Evolutionary conservation across 2,888 invertebrate species (phyloP), one percentile per base, ranked within the genome.

Genomic region (Lithophane socia): DNA sequence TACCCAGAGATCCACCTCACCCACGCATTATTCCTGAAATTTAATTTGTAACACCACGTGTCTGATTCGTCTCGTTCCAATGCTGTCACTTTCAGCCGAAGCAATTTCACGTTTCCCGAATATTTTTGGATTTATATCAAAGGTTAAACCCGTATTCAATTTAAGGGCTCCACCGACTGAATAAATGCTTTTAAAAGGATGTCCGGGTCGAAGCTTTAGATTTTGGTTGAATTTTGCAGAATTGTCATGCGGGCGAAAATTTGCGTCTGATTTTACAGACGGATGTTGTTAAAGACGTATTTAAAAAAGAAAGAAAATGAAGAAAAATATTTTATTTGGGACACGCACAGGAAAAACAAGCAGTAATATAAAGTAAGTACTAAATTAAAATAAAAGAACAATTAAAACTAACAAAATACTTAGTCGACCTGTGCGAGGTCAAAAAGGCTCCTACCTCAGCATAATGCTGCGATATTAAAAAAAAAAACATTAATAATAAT

Each of bases 21-120:
- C 66, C 56, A 87, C 81, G 49, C 77, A 68, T 73, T 76, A 42
- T 65, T 74, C 54, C 58, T 76, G 72, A 75, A 83, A 83, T 86
- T 86, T 78, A 85, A 88, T 88, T 88, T 86, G 88, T 67, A 77
- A 83, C 84, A 86, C 80, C 75, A 84, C 74, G 65, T 74, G 72
- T 86, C 61, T 76, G 84, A 84, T 82, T 80, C 73, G 42, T 79
- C 69, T 71, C 85, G 85, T 86, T 87, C 83, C 85, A 74, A 69
- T 49, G 79, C 88, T 92, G 92, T 92, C 92, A 90, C 79, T 80
- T 78, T 73, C 92, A 92, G 81, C 21, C 81, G 56, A 89, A 76
- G 84, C 87, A 90, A 91, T 92, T 92, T 91, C 90, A 86, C 88
- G 86, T 85, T 83, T 78, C 49, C 74, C 78, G 88, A 85, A 87